Evolutionary conservation across 2,797 vertebrate genomes (phyloP).

Genomic region (Discoglossus pictus): DNA sequence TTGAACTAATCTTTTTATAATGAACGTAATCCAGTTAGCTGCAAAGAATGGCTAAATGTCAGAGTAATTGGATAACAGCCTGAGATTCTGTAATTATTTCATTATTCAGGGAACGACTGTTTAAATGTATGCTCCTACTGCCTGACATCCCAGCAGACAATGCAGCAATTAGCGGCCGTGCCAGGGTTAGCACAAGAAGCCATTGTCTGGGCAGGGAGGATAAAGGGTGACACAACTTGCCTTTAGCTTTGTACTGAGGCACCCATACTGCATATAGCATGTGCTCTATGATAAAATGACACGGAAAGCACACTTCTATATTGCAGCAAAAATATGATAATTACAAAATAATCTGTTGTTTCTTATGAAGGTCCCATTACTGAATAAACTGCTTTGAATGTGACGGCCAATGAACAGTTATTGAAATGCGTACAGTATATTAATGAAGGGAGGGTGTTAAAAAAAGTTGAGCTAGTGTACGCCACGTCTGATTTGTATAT

Average conservation of each 20-base stretch:
- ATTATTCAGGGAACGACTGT: conserved; percentile 59
- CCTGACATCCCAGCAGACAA: conserved; percentile 40
- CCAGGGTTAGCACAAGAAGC: conserved; percentile 7
- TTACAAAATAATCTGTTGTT: no score
- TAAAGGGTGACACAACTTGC: conserved; percentile 10
- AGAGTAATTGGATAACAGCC: conserved; percentile 87
- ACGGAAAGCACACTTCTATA: background rate
- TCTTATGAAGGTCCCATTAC: no score
- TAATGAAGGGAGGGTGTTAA: no score
- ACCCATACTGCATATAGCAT: background rate
- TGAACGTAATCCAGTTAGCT: conserved; percentile 91
- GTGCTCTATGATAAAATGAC: background rate
- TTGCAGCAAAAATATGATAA: no score
- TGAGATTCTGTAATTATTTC: conserved; percentile 70
- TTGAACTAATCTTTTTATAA: conserved; percentile 90
- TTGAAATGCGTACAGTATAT: no score
- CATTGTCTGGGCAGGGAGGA: conserved; percentile 28
- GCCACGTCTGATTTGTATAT: no score
- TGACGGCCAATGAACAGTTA: no score
- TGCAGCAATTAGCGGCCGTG: conserved; percentile 27
- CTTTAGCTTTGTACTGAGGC: background rate
- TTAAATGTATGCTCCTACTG: conserved; percentile 45
- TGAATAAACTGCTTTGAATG: no score
- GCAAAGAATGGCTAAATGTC: conserved; percentile 86
- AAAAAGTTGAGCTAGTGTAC: no score